A percentile compares a stretch with the other conserved stretches of the same genome.
These are phyloP conservation scores for Bufo bufo DNA, from an alignment of 2,113 vertebrate species.

Conservation along the genomic window DNA sequence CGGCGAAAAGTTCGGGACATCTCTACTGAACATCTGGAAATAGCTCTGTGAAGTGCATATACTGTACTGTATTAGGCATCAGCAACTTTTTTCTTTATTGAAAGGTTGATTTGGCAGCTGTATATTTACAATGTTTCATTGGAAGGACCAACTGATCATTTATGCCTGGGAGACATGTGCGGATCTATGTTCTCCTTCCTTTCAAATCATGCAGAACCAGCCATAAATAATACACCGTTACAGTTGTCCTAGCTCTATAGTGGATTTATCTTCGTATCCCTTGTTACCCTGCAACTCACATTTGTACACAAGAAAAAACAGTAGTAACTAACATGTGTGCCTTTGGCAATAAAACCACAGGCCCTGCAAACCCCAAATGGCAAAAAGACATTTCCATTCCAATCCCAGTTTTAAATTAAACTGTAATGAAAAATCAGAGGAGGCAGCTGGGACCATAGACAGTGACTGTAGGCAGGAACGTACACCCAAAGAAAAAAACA, in stretches of 20 bases:
- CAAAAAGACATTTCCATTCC: constrained; percentile 86
- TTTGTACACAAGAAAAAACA: constrained; percentile 75
- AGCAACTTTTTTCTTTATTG: constrained; percentile 14
- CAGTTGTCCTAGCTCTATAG: constrained; percentile 60
- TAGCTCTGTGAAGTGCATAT: neutral
- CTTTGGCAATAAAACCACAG: constrained; percentile 82
- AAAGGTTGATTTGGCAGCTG: constrained; percentile 29
- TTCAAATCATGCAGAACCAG: constrained; percentile 44
- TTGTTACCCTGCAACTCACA: constrained; percentile 60
- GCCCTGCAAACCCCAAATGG: constrained; percentile 79
- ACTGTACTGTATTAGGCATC: neutral
- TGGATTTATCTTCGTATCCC: constrained; percentile 62
- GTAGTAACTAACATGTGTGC: constrained; percentile 83
- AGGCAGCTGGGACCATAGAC: constrained; percentile 84
- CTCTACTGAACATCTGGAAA: constrained; percentile 34
- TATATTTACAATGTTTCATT: constrained; percentile 27
- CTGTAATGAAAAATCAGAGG: constrained; percentile 87
- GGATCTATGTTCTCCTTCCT: constrained; percentile 8
- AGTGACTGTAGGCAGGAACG: constrained; percentile 79
- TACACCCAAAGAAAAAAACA: constrained; percentile 68
- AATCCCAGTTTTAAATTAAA: constrained; percentile 87
- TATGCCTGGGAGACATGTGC: neutral
- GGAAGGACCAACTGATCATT: constrained; percentile 26
- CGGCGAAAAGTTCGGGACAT: too few relatives aligned
- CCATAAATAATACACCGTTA: constrained; percentile 61